phyloP scores from a whole-genome alignment of 1,140 invertebrate species.

The Nomia melanderi region DNA sequence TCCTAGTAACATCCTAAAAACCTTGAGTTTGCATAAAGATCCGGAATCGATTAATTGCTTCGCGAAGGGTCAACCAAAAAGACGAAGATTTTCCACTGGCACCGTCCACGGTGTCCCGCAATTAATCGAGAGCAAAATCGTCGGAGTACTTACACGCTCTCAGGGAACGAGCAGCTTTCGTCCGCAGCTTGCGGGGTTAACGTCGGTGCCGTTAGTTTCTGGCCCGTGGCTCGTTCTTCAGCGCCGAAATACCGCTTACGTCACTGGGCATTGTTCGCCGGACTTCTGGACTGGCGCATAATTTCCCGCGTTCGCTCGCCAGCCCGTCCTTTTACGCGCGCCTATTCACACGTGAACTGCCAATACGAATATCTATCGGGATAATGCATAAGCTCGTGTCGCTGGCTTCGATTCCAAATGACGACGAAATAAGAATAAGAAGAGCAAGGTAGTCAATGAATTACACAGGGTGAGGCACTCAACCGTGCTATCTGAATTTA shows the following conservation, averaged over 20 bases:
- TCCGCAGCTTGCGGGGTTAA: constrained; percentile 26
- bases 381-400: no score
- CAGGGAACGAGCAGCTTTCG: constrained; percentile 41
- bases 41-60: neutral
- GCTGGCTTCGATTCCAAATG: no score
- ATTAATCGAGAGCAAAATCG: constrained; percentile 58
- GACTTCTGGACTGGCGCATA: constrained; percentile 59
- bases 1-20: no score
- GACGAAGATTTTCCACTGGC: neutral
- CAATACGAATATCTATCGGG: neutral
- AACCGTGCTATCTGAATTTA: no score
- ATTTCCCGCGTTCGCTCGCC: constrained; percentile 53
- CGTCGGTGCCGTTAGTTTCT: constrained; percentile 32
- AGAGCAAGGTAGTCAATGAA: no score
- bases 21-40: no score
- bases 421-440: no score
- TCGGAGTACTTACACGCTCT: constrained; percentile 44
- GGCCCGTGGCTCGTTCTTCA: constrained; percentile 55
- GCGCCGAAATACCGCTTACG: constrained; percentile 59
- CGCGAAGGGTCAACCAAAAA: neutral
- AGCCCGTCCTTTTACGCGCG: constrained; percentile 19
- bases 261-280: constrained; percentile 55
- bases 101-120: constrained; percentile 29
- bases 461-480: no score
- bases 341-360: neutral